These are phyloP conservation scores for Capitella teleta DNA, from an alignment of 1,140 invertebrate species.

Conservation along the genomic window DNA sequence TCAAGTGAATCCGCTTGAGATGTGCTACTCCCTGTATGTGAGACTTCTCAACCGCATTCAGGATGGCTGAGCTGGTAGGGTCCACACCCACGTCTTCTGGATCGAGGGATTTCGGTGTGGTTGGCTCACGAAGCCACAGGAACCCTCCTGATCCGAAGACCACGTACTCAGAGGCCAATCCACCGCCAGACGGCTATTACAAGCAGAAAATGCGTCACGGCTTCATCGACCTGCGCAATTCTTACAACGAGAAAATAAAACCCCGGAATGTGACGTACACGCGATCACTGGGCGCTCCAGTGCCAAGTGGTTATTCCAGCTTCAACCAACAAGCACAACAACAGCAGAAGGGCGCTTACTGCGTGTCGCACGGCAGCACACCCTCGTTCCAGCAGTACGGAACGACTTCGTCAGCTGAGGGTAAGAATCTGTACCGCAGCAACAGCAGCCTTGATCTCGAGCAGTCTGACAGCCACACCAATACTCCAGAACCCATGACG, in stretches of 20 bases:
- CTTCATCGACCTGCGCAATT: constrained; percentile 8
- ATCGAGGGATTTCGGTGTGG: too few relatives aligned
- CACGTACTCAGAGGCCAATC: too few relatives aligned
- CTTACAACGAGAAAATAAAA: constrained; percentile 7
- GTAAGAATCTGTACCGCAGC: constrained; percentile 47
- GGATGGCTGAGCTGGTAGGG: too few relatives aligned
- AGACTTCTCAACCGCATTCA: too few relatives aligned
- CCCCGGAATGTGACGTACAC: not conserved
- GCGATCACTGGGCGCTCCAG: constrained; percentile 6
- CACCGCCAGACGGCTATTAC: constrained; percentile 9
- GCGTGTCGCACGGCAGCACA: constrained; percentile 5
- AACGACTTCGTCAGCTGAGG: constrained; percentile 7
- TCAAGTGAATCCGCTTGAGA: too few relatives aligned
- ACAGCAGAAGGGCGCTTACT: not conserved
- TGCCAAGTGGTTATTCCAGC: constrained; percentile 4
- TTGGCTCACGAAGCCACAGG: too few relatives aligned
- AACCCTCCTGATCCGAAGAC: too few relatives aligned
- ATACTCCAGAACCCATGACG: constrained; percentile 10
- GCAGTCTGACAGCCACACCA: constrained; percentile 35
- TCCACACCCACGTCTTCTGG: too few relatives aligned
- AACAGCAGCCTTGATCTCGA: constrained; percentile 59
- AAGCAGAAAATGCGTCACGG: constrained; percentile 10
- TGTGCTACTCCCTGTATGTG: too few relatives aligned
- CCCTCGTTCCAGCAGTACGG: constrained; percentile 12
- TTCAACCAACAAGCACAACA: not conserved